These are phyloP conservation scores for Diplogasteroides magnus DNA, from an alignment of 1,140 invertebrate species.

Conservation along the genomic window DNA sequence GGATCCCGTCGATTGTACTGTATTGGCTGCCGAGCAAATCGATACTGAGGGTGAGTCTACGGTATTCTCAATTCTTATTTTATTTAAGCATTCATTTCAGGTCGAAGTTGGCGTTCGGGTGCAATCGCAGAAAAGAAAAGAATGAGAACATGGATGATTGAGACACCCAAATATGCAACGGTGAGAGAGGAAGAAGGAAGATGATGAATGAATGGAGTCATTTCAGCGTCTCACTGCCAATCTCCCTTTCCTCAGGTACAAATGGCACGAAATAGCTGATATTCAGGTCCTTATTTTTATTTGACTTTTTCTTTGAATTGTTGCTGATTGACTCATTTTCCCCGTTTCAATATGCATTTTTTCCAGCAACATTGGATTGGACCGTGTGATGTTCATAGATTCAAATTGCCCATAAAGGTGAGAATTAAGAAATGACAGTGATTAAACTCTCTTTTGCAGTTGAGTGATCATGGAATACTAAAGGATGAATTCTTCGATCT, in stretches of 20 bases:
- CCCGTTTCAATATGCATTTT: too few species aligned
- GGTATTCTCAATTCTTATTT: background rate
- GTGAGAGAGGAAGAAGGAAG: slow-evolving; percentile 50
- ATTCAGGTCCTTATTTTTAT: too few species aligned
- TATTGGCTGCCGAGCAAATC: slow-evolving; percentile 95
- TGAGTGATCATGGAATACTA: slow-evolving; percentile 16
- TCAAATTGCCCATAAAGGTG: slow-evolving; percentile 68
- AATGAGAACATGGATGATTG: slow-evolving; percentile 90
- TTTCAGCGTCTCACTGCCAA: slow-evolving; percentile 65
- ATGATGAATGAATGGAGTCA: background rate
- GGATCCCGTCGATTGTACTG: slow-evolving; percentile 96
- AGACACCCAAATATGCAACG: slow-evolving; percentile 81
- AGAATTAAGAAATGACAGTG: background rate
- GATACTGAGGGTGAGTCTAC: slow-evolving; percentile 70
- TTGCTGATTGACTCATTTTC: too few species aligned
- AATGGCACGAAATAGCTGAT: slow-evolving; percentile 76
- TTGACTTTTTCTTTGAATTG: too few species aligned
- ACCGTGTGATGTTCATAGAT: slow-evolving; percentile 73
- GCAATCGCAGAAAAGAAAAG: slow-evolving; percentile 83
- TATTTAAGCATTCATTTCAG: background rate
- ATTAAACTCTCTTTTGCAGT: slow-evolving; percentile 11
- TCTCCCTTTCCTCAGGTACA: slow-evolving; percentile 62
- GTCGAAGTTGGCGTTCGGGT: slow-evolving; percentile 87
- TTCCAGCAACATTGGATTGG: slow-evolving; percentile 99
- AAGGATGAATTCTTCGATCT: slow-evolving; percentile 35